Percentiles rank a stretch among this genome's conserved stretches.
Evolutionary conservation across 2,797 vertebrate species (phyloP).

Genomic region (Myotis planiceps): DNA sequence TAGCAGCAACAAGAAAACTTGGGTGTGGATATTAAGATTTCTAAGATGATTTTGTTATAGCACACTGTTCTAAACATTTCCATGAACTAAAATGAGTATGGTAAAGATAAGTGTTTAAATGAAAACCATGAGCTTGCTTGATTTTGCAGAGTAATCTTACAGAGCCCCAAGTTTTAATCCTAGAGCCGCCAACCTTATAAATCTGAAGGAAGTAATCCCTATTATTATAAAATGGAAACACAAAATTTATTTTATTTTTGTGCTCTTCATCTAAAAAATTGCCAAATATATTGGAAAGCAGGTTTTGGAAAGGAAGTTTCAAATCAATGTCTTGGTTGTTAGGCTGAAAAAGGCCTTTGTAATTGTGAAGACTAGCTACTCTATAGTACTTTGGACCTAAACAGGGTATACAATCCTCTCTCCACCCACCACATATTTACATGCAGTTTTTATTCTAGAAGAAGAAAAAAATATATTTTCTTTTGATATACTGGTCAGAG

Average conservation of each 20-base stretch:
- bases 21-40: background rate
- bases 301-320: background rate
- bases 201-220: background rate
- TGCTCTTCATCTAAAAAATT: slow-evolving; percentile 6
- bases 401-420: background rate
- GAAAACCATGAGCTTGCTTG: background rate
- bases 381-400: background rate
- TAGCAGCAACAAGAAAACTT: background rate
- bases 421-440: background rate
- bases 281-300: background rate
- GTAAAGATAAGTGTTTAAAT: background rate
- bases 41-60: background rate
- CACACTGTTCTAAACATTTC: background rate
- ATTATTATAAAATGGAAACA: background rate
- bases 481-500: background rate
- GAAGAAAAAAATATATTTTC: background rate
- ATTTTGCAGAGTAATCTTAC: background rate
- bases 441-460: background rate
- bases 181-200: background rate
- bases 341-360: background rate
- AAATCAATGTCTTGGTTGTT: background rate
- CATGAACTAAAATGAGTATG: background rate
- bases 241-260: background rate
- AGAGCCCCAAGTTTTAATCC: background rate
- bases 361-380: background rate